Base-by-base conservation (phyloP, 2,888 invertebrate genomes). In the Yponomeuta evonymella region DNA sequence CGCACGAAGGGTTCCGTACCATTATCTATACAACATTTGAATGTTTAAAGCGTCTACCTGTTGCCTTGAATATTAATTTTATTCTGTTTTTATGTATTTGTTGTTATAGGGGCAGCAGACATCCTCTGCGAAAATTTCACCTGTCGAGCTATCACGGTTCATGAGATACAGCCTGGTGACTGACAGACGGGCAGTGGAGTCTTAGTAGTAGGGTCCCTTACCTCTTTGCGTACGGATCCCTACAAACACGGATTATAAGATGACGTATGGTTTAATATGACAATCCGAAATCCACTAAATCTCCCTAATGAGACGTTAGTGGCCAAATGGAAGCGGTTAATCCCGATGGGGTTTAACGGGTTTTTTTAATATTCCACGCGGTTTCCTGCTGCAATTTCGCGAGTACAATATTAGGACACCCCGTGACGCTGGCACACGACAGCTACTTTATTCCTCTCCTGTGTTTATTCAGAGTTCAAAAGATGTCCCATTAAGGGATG, bases 341-440 rank as follows among this genome's bases (percentile, higher is more conserved):
- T 84, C 85, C 79, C 80, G 76, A 78, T 75, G 78, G 77, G 75
- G 79, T 67, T 64, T 70, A 82, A 85, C 83, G 79, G 79, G 78
- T 76, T 73, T 78, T 78, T 83, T 86, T 82, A 83, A 87, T 85
- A 83, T 80, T 82, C 79, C 78, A 80, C 81, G 79, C 81, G 84
- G 83, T 75, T 75, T 76, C 77, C 79, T 77, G 75, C 83, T 75
- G 85, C 81, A 76, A 79, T 75, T 70, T 76, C 79, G 48, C 15
- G 29, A 23, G 78, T 77, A 85, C 82, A 84, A 85, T 87, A 89
- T 88, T 82, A 83, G 86, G 82, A 81, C 87, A 85, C 91, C 51
- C 89, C 83, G 88, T 83, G 79, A 90, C 77, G 89, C 82, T 81
- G 88, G 81, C 91, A 88, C 90, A 86, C 89, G 90, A 83, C 90